Base-by-base conservation (phyloP, 2,888 invertebrate species). In the Zootermopsis nevadensis region DNA sequence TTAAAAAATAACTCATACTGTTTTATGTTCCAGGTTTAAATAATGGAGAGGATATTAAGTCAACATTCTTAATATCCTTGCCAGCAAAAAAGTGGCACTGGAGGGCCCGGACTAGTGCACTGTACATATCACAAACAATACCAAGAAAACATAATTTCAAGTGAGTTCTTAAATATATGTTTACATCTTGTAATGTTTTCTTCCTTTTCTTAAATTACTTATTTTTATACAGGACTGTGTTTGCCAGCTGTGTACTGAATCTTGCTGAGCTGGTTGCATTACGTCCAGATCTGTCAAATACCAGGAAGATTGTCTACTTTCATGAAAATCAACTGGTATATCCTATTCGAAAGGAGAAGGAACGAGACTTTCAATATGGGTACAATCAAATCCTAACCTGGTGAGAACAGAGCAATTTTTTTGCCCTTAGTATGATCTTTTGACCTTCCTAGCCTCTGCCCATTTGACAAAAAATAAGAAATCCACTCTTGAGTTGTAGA, bases 1-100 rank as follows among this genome's bases (percentile, higher is more conserved):
- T 15, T 48, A 1, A 30, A 87, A 81, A 74, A 74, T 27, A 48
- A 35, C 84, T 84, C 84, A 81, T 85, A 86, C 79, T 85, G 66
- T 69, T 84, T 81, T 42, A 66, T 67, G 60, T 60, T 84, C 12
- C 48, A 79, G 35, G 82, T 84, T 77, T 60, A 67, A 24, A 60
- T 77, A 81, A 80, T 80, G 81, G 48, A 42, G 33, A 38, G 82
- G 82, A 53, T 19, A 67, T 31, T 33, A 72, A 72, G 0, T 69
- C 69, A 77, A 19, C 76, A 72, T 53, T 80, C 24, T 10, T 94
- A 19, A 89, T 92, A 42, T 92, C 92, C 72, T 89, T 95, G 87
- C 90, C 93, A 1, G 93, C 93, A 12, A 95, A 94, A 87, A 95
- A 95, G 88, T 95, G 95, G 95, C 95, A 94, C 86, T 95, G 95